Evolutionary conservation across 1,140 invertebrate species (phyloP), one percentile per base, ranked within the genome.

Genomic region (Monochamus saltuarius): DNA sequence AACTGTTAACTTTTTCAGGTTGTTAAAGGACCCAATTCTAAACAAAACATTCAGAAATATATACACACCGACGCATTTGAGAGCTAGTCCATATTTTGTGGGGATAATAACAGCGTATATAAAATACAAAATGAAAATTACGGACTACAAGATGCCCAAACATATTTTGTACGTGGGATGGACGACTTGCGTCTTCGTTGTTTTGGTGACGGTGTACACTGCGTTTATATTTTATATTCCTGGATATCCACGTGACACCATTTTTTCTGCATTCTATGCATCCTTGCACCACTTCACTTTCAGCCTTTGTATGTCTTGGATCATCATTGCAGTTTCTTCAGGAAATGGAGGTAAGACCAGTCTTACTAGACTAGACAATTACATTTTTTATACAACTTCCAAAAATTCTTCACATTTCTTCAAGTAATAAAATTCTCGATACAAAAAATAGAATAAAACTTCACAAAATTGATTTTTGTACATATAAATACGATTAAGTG

Each of bases 61-160:
- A n/a, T 89, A 88, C 58, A 84, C 87, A 3, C 86, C 85, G 67
- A 87, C 85, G 2, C 86, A 89, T 66, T 86, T 86, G 82, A 80
- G 86, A 69, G 84, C 85, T 40, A 82, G 77, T 37, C 79, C 83
- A 0, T 89, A 89, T 64, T 82, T 83, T 55, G 79, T 86, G 67
- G 87, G 86, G 37, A 69, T 88, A 46, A 52, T 84, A 8, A 82
- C 80, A 59, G 86, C 84, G 35, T 86, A 84, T 57, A 69, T 85
- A 13, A 78, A 84, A 19, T 82, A 85, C 70, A 73, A 80, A 52
- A 80, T 87, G 49, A 83, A 86, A 71, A 76, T 77, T 52, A 75
- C 80, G 47, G 77, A 83, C 75, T 83, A 77, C 39, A 62, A 60
- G 49, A 43, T 67, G 9, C 46, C 62, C 0, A 59, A 59, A 49